These are phyloP conservation scores for Lithosia quadra DNA, from an alignment of 2,888 invertebrate species.

Conservation along the genomic window DNA sequence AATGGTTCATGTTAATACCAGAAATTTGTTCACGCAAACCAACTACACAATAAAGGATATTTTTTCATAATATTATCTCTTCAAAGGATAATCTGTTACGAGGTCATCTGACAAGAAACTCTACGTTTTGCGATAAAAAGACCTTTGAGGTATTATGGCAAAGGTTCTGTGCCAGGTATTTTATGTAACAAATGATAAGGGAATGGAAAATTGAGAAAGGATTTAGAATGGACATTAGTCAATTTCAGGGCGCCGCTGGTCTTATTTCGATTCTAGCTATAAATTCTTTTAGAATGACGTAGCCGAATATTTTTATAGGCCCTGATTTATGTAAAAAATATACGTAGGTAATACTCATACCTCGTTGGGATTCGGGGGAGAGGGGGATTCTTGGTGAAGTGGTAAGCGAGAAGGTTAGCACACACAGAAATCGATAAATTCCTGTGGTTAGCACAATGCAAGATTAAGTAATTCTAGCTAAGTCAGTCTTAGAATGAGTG, in stretches of 20 bases:
- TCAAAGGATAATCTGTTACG: constrained; percentile 1
- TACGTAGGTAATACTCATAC: too few species aligned
- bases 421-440: too few species aligned
- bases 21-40: too few species aligned
- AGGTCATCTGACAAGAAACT: constrained; percentile 2
- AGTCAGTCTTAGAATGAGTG: too few species aligned
- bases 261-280: background rate
- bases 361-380: too few species aligned
- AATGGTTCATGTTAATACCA: too few species aligned
- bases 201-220: constrained; percentile 10
- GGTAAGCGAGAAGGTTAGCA: too few species aligned
- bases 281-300: background rate
- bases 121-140: constrained; percentile 6
- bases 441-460: too few species aligned
- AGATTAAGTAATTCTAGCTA: too few species aligned
- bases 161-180: constrained; percentile 1
- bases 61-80: background rate
- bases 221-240: constrained; percentile 13
- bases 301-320: background rate
- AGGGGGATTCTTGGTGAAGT: too few species aligned
- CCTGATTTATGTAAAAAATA: too few species aligned
- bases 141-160: background rate
- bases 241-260: background rate
- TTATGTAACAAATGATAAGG: constrained; percentile 17
- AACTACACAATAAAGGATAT: background rate